Percentiles rank a stretch among this genome's conserved stretches.
These are phyloP conservation scores for Tretioscincus oriximinensis DNA, from an alignment of 2,113 vertebrate genomes.

Conservation along the genomic window DNA sequence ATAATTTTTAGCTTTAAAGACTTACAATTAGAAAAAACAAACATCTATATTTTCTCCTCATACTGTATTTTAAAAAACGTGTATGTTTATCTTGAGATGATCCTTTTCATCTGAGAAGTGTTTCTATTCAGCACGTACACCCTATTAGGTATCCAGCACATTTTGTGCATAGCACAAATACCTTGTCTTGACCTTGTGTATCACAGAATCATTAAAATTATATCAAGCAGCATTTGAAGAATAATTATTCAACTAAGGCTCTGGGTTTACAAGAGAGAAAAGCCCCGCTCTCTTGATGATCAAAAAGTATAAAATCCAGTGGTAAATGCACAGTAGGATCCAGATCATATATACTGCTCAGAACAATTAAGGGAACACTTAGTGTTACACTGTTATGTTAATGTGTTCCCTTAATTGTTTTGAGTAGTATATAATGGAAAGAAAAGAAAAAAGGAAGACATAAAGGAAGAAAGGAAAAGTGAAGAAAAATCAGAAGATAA, in stretches of 20 bases:
- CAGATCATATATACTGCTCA: no score
- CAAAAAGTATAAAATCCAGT: not conserved
- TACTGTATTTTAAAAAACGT: not conserved
- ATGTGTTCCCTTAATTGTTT: no score
- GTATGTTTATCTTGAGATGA: conserved; percentile 2
- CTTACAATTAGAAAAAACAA: not conserved
- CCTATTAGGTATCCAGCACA: not conserved
- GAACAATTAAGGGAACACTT: not conserved
- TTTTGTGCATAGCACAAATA: conserved; percentile 1
- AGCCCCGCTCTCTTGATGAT: no score
- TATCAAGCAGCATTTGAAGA: not conserved
- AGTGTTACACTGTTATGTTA: no score
- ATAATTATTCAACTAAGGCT: not conserved
- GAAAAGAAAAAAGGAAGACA: no score
- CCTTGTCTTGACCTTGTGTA: not conserved
- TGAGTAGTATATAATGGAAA: no score
- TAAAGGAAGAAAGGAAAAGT: no score
- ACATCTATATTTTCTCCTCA: not conserved
- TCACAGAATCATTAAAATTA: not conserved
- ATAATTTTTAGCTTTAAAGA: not conserved
- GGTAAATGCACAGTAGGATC: not conserved
- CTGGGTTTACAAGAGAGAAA: not conserved
- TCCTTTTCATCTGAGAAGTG: not conserved
- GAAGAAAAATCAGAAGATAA: not conserved
- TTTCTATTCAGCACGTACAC: conserved; percentile 7